A percentile compares a stretch with the other conserved stretches of the same genome.
These are phyloP conservation scores for Aplidium turbinatum DNA, from an alignment of 23 tunicate genomes.

Conservation along the genomic window DNA sequence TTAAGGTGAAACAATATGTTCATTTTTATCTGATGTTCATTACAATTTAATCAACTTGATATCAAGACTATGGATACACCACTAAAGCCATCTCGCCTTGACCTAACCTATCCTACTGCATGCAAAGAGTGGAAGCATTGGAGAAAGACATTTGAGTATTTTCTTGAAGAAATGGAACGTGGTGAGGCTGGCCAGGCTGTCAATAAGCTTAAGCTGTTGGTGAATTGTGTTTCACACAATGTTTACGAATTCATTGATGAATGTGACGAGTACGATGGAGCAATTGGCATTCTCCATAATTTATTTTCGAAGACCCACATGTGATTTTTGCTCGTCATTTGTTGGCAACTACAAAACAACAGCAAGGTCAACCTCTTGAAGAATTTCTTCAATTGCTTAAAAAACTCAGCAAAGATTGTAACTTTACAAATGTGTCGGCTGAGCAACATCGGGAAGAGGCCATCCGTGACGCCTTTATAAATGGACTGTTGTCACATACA, in stretches of 20 bases:
- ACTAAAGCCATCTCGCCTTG: no score
- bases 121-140: slow-evolving; percentile 19
- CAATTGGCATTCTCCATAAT: background rate
- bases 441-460: slow-evolving; percentile 4
- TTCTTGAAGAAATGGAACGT: background rate
- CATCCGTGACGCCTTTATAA: slow-evolving; percentile 14
- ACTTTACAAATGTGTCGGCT: background rate
- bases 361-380: background rate
- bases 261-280: background rate
- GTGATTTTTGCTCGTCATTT: slow-evolving; percentile 12
- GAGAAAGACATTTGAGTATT: background rate
- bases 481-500: background rate
- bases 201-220: background rate
- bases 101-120: background rate
- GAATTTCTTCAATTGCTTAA: slow-evolving; percentile 1
- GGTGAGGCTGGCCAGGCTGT: background rate
- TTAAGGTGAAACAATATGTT: no score
- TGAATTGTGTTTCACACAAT: background rate
- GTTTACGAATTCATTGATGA: slow-evolving; percentile 7
- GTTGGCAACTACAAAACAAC: slow-evolving; percentile 1
- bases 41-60: no score
- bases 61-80: no score
- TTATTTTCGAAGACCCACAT: background rate
- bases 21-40: no score
- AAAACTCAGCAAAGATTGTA: slow-evolving; percentile 12